These are phyloP conservation scores for Stegophylla sp. DNA, from an alignment of 2,888 invertebrate species.

Conservation along the genomic window DNA sequence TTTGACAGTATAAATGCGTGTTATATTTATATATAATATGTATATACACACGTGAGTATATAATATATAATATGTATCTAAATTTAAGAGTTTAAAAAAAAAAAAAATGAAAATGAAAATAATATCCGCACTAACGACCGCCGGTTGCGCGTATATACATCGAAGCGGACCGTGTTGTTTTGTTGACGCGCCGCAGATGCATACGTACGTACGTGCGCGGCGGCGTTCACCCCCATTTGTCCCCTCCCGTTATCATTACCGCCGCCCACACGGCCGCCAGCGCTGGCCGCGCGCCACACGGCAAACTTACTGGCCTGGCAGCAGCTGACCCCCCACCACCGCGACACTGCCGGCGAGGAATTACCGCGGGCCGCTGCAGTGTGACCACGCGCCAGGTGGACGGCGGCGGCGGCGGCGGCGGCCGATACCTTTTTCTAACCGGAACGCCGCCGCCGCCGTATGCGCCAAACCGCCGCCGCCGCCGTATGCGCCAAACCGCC, in stretches of 20 bases:
- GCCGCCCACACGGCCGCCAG: not conserved
- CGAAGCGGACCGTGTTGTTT: conserved; percentile 56
- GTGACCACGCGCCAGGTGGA: conserved; percentile 42
- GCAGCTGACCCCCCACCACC: not conserved
- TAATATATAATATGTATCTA: too few species aligned
- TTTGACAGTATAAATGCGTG: too few species aligned
- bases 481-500: not conserved
- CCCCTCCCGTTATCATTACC: not conserved
- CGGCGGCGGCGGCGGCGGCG: not conserved
- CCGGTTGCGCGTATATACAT: conserved; percentile 46
- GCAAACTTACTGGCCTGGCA: too few species aligned
- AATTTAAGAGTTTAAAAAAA: conserved; percentile 30
- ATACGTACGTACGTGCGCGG: conserved; percentile 48
- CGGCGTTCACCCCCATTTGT: not conserved
- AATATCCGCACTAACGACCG: conserved; percentile 48
- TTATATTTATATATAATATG: not conserved
- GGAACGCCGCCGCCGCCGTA: too few species aligned
- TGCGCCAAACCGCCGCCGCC: not conserved
- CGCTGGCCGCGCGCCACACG: conserved; percentile 23
- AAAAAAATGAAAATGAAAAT: conserved; percentile 5
- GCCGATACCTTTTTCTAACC: too few species aligned
- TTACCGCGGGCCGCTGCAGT: conserved; percentile 2
- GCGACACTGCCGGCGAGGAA: not conserved
- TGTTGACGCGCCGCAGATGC: conserved; percentile 57
- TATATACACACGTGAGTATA: conserved; percentile 1